Base-by-base conservation (phyloP, 2,888 invertebrate genomes). In the Oeneis ivallda region DNA sequence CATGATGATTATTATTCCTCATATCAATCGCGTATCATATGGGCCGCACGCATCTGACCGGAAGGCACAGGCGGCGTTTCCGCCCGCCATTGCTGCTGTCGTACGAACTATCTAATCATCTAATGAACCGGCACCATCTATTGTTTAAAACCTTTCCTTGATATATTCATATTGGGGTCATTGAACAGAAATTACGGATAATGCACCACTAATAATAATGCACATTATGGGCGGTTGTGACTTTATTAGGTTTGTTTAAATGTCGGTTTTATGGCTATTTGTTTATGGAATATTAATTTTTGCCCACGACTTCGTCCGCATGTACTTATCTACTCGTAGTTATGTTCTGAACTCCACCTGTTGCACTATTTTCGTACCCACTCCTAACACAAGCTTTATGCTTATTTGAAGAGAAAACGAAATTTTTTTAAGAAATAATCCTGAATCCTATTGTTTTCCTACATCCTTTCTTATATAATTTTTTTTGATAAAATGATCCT, bases 51-150 rank as follows among this genome's bases (percentile, higher is more conserved):
- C 83, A 80, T 83, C 76, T 83, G 85, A 86, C 88, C 86, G 89
- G 89, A 89, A 86, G 82, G 74, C 79, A 79, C 77, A 80, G 80
- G 81, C 84, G 77, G 76, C 76, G 74, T 79, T 84, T 88, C 88
- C 88, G 84, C 75, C 81, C 78, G 80, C 83, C 83, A 82, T 85
- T 80, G 75, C 76, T 79, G 78, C 76, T 77, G 78, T 76, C 78
- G 43, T 80, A 80, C 78, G 74, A 77, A 82, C 82, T 83, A 78
- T 75, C 79, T 84, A 87, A 87, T 89, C 83, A 78, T 75, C 79
- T 84, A 87, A 87, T 89, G 86, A 83, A 84, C 79, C 87, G 87
- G 80, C 81, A 82, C 85, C 78, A 71, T 71, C 80, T 72, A 87
- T 87, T 87, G 89, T 87, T 80, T 77, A 76, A 74, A 68, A 75